These are phyloP conservation scores for Brachionus sp. DNA, from an alignment of 1,140 invertebrate genomes.

Conservation along the genomic window DNA sequence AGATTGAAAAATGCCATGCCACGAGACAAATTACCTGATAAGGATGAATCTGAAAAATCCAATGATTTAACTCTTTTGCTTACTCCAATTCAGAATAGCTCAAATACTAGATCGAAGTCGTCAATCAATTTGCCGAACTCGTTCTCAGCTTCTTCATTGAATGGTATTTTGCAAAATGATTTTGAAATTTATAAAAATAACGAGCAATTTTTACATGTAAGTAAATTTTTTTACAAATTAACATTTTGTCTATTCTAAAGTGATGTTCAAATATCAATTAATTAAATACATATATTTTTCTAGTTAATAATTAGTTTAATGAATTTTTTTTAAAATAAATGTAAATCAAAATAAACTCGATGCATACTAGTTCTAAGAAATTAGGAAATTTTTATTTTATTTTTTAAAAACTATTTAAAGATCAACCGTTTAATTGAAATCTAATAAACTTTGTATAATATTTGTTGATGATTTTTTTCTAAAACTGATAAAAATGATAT, in stretches of 20 bases:
- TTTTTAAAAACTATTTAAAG: too few species aligned
- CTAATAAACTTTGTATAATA: too few species aligned
- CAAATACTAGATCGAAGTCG: not conserved
- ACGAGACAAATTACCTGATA: not conserved
- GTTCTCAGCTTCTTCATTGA: not conserved
- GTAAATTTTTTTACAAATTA: not conserved
- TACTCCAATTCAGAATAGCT: not conserved
- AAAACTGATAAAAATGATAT: too few species aligned
- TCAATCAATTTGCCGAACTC: not conserved
- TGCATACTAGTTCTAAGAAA: too few species aligned
- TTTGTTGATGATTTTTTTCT: too few species aligned
- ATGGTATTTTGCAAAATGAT: not conserved
- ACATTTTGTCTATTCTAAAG: not conserved
- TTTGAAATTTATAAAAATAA: not conserved
- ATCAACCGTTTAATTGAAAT: too few species aligned
- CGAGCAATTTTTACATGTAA: not conserved
- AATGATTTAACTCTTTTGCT: not conserved
- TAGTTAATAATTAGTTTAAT: too few species aligned
- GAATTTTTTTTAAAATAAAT: too few species aligned
- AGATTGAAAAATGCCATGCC: not conserved
- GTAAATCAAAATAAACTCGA: too few species aligned
- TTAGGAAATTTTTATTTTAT: too few species aligned
- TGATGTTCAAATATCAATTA: not conserved
- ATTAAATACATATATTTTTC: too few species aligned
- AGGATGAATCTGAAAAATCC: not conserved